phyloP scores from a whole-genome alignment of 2,888 invertebrate species.

The Coelinius sp. region DNA sequence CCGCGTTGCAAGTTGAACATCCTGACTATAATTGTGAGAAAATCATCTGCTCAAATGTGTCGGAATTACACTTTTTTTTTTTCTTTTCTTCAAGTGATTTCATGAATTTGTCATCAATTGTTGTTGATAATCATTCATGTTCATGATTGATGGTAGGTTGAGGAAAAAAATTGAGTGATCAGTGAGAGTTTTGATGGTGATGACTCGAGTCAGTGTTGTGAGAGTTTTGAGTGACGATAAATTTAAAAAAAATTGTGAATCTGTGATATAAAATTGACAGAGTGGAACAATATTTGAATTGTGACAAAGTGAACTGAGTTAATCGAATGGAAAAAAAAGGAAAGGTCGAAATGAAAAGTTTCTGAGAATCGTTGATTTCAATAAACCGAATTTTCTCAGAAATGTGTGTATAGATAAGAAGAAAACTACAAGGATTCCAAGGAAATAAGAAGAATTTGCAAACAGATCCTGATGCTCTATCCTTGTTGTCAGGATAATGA shows the following conservation, averaged over 20 bases:
- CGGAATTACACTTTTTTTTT: neutral
- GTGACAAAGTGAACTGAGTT: too few relatives aligned
- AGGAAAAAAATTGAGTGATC: neutral
- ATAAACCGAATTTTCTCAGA: slow-evolving; percentile 68
- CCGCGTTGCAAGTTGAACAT: slow-evolving; percentile 66
- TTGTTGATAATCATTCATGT: too few relatives aligned
- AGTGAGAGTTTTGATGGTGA: neutral
- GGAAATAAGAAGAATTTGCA: slow-evolving; percentile 64
- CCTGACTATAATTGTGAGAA: slow-evolving; percentile 46
- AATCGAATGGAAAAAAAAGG: neutral
- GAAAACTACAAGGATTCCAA: slow-evolving; percentile 48
- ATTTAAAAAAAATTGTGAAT: neutral
- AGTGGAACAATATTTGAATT: too few relatives aligned
- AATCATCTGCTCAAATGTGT: neutral
- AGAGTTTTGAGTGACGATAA: neutral
- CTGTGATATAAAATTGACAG: neutral
- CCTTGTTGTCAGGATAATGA: slow-evolving; percentile 63
- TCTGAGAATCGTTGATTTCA: too few relatives aligned
- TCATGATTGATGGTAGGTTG: neutral
- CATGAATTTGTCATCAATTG: too few relatives aligned
- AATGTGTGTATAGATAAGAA: slow-evolving; percentile 63
- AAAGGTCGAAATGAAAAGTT: slow-evolving; percentile 16
- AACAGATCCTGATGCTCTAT: slow-evolving; percentile 57
- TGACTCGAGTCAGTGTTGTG: neutral
- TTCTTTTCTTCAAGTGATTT: too few relatives aligned